phyloP scores from a whole-genome alignment of 35 echinoderm and acorn worm genomes.

The Patiria miniata region DNA sequence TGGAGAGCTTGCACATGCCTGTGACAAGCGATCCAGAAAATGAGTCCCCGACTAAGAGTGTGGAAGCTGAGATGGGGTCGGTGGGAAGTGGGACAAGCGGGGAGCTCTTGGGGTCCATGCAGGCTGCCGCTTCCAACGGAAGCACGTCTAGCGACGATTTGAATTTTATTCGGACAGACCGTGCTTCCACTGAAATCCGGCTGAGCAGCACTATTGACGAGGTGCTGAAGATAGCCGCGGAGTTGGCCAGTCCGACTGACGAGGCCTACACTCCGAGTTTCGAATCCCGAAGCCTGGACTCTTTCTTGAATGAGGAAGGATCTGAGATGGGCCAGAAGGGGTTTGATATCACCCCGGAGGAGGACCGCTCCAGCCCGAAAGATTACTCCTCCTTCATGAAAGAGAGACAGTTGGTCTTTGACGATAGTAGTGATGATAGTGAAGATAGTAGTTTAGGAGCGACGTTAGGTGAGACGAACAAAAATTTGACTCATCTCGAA shows the following conservation, averaged over 20 bases:
- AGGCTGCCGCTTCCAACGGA: slow-evolving; percentile 29
- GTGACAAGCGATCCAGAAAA: not conserved
- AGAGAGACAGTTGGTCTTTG: slow-evolving; percentile 81
- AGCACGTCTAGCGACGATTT: slow-evolving; percentile 39
- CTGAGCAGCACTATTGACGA: slow-evolving; percentile 66
- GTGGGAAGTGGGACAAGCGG: not conserved
- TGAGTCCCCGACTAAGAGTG: slow-evolving; percentile 31
- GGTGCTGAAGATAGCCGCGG: slow-evolving; percentile 54
- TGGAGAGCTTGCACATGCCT: not conserved
- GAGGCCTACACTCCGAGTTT: slow-evolving; percentile 47
- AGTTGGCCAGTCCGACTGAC: slow-evolving; percentile 64
- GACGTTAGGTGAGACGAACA: slow-evolving; percentile 64
- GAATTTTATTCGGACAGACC: slow-evolving; percentile 42
- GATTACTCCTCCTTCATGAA: slow-evolving; percentile 72
- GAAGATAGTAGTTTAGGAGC: slow-evolving; percentile 67
- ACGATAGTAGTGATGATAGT: slow-evolving; percentile 27
- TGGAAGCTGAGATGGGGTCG: slow-evolving; percentile 15
- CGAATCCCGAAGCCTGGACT: slow-evolving; percentile 51
- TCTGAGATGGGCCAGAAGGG: slow-evolving; percentile 14
- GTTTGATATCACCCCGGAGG: slow-evolving; percentile 6
- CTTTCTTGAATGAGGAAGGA: slow-evolving; percentile 40
- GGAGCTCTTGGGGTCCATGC: slow-evolving; percentile 23
- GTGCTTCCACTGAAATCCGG: slow-evolving; percentile 26
- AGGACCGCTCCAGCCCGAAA: slow-evolving; percentile 25
- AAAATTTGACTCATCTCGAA: slow-evolving; percentile 65